These are phyloP conservation scores for Amblyraja radiata DNA, from an alignment of 2,797 vertebrate genomes.

Conservation along the genomic window DNA sequence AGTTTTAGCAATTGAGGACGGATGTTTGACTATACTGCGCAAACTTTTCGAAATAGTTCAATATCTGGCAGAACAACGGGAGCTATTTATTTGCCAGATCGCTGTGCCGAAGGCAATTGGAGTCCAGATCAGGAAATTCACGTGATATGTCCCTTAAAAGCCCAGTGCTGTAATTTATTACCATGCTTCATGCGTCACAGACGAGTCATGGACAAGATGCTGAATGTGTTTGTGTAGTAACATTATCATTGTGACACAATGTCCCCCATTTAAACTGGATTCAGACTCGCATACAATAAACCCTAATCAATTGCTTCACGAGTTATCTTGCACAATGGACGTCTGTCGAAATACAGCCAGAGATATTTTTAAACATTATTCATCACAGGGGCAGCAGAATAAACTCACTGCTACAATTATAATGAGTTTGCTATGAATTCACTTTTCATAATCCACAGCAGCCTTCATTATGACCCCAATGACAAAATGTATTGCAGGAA, in stretches of 20 bases:
- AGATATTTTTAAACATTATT: slow-evolving; percentile 9
- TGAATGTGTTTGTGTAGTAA: slow-evolving; percentile 21
- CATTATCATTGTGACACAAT: slow-evolving; percentile 24
- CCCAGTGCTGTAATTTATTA: neutral
- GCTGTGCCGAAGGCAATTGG: neutral
- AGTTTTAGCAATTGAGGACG: neutral
- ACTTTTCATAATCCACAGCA: neutral
- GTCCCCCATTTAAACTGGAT: neutral
- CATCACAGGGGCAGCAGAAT: slow-evolving; percentile 8
- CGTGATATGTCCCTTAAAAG: slow-evolving; percentile 29
- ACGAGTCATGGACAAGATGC: slow-evolving; percentile 16
- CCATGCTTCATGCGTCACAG: neutral
- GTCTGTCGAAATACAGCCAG: slow-evolving; percentile 5
- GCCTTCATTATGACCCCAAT: too few relatives aligned
- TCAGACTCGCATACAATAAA: neutral
- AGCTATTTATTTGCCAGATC: neutral
- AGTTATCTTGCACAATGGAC: neutral
- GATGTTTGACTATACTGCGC: neutral
- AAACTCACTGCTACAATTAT: slow-evolving; percentile 10
- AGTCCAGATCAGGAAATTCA: neutral
- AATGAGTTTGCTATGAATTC: neutral
- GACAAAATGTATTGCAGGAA: neutral
- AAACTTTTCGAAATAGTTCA: neutral
- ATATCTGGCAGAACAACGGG: neutral
- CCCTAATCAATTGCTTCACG: neutral